These are phyloP conservation scores for Acrossocheilus wenchowensis DNA, from an alignment of 2,797 vertebrate genomes.

Conservation along the genomic window DNA sequence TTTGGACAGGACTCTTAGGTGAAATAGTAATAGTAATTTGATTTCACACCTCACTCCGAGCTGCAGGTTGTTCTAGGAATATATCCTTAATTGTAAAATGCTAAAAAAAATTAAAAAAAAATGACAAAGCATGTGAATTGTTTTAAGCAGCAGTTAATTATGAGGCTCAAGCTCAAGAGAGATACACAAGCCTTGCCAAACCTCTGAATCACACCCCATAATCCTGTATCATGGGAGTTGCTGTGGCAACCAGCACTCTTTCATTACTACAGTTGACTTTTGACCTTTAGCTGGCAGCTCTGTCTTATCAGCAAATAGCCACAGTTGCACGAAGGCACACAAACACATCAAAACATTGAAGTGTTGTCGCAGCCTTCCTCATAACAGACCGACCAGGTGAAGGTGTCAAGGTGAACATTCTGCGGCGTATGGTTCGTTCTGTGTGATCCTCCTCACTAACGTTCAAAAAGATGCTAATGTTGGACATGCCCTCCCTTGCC, in stretches of 20 bases:
- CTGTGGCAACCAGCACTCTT: conserved; percentile 26
- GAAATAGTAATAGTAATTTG: conserved; percentile 54
- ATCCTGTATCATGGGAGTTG: conserved; percentile 27
- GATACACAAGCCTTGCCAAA: not conserved
- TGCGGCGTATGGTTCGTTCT: conserved; percentile 30
- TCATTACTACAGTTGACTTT: conserved; percentile 41
- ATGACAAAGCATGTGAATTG: not conserved
- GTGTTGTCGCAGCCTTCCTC: not conserved
- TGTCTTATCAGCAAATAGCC: conserved; percentile 12
- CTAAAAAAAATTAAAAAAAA: not conserved
- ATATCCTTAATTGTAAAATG: conserved; percentile 40
- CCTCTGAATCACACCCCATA: conserved; percentile 32
- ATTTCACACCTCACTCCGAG: conserved; percentile 53
- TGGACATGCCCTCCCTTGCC: conserved; percentile 58
- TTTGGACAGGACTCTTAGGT: conserved; percentile 44
- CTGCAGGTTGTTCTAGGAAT: conserved; percentile 42
- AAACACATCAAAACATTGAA: conserved; percentile 49
- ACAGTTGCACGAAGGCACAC: conserved; percentile 38
- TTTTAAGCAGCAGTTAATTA: conserved; percentile 41
- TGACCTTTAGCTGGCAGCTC: conserved; percentile 33
- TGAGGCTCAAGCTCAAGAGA: conserved; percentile 44
- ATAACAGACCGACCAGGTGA: not conserved
- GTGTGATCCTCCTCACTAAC: conserved; percentile 8
- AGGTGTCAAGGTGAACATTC: not conserved
- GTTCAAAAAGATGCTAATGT: conserved; percentile 70